Base-by-base conservation (phyloP, 2,888 invertebrate species). In the Sycophila texana region DNA sequence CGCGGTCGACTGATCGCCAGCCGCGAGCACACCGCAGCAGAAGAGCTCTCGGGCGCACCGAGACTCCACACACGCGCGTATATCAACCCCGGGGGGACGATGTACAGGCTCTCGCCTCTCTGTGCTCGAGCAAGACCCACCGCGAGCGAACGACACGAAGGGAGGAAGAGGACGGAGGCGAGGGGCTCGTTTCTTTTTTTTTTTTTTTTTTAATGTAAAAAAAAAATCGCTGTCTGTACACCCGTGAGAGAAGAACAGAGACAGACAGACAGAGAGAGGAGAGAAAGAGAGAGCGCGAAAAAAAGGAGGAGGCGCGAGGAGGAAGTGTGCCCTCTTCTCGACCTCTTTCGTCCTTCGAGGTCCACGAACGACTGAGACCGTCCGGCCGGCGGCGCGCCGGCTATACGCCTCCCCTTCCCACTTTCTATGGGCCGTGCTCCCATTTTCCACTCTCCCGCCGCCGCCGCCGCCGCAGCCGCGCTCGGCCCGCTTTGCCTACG, bases 341-440 rank as follows among this genome's bases (percentile, higher is more conserved):
- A 89, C 89, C 89, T 89, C 89, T 89, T 86, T 87, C 89, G 89
- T 90, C 89, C 89, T 89, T 89, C 89, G 89, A 89, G 89, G 88
- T 89, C 87, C 88, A 89, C 89, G 89, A 89, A 88, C 89, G 88
- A 90, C 89, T 90, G 89, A 89, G 87, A 85, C 86, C 87, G 87
- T 84, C 86, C 85, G 86, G 86, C 86, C 85, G 84, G 84, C 87
- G 87, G 85, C 86, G 86, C 86, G 87, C 87, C 84, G 87, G 88
- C 89, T 89, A 89, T 84, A 84, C 55, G 82, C 81, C 83, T 83
- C 84, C 84, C 83, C 83, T 83, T 83, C 81, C 80, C 65, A 84
- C 83, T 83, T 84, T 84, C 83, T 83, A 83, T 81, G 81, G 82
- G 81, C 81, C 86, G 86, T 89, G 89, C 89, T 89, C 89, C 86